phyloP scores from a whole-genome alignment of 2,797 vertebrate species.

The Myripristis jacobus region DNA sequence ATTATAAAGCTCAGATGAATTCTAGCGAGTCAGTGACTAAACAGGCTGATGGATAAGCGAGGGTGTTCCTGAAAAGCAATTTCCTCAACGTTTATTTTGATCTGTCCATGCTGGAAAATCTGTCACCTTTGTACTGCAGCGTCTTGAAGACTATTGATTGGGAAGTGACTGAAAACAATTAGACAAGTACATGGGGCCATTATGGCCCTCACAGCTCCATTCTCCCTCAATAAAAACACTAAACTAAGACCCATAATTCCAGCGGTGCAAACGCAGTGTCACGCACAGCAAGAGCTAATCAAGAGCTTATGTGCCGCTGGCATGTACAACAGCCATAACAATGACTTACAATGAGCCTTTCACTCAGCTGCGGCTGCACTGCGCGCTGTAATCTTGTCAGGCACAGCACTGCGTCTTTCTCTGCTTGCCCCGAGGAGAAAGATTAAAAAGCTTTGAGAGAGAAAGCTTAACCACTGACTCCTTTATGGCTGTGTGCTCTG shows the following conservation, averaged over 20 bases:
- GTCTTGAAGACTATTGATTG: conserved; percentile 55
- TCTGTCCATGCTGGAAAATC: neutral
- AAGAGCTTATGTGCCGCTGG: conserved; percentile 73
- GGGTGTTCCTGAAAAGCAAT: conserved; percentile 28
- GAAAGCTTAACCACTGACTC: conserved; percentile 66
- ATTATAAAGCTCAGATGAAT: neutral
- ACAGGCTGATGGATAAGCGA: conserved; percentile 6
- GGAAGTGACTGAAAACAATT: conserved; percentile 57
- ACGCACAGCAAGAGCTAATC: conserved; percentile 71
- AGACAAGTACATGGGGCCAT: conserved; percentile 55
- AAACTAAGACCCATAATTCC: conserved; percentile 65
- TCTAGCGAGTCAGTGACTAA: neutral
- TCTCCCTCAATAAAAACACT: conserved; percentile 62
- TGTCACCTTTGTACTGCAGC: conserved; percentile 5
- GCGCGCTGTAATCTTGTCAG: conserved; percentile 73
- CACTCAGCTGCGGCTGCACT: conserved; percentile 67
- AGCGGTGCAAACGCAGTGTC: conserved; percentile 64
- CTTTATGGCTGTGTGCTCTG: conserved; percentile 47
- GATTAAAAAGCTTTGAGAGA: conserved; percentile 72
- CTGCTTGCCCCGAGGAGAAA: conserved; percentile 64
- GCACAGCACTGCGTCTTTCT: conserved; percentile 72
- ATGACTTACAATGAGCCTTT: conserved; percentile 75
- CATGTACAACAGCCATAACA: conserved; percentile 74
- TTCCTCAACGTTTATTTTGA: conserved; percentile 16
- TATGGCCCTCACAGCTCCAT: conserved; percentile 35